Base-by-base conservation (phyloP, 2,797 vertebrate genomes). In the Sebastes flavidus region DNA sequence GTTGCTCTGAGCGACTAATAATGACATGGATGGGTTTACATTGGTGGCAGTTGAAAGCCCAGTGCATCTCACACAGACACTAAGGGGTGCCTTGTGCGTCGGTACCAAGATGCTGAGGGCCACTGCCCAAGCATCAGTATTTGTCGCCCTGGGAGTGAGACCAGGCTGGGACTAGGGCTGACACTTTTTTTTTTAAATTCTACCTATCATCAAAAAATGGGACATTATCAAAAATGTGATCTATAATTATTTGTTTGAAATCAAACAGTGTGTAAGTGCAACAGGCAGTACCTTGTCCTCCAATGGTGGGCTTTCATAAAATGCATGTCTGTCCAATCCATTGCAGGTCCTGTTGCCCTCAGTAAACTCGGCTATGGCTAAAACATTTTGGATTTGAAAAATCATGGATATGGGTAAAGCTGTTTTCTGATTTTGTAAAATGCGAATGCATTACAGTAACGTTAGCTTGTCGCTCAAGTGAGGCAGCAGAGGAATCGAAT, bases 331-430 rank as follows among this genome's bases (percentile, higher is more conserved):
- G 11, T 29, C 52, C 11, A 36, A 38, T 65, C 10, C 29, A 30
- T 30, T 20, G 34, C 10, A 8, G 11, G 20, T 14, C 18, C n/a
- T 25, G 8, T 18, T 65, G 29, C 25, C 55, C 7, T 24, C 13
- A 38, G 22, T 58, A 55, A 38, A 52, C 20, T 16, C 12, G 1
- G 14, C 49, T 62, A 30, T 30, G 2, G 29, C 1, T 30, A 65
- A 84, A 61, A 59, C 49, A 72, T 65, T 68, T 52, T 71, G n/a
- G 38, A 61, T 72, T 60, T 29, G 5, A 25, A 72, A 67, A 78
- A 58, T 59, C 49, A 38, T 9, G 9, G 7, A 29, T 27, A 32
- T 61, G n/a, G 4, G 6, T 67, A 11, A 58, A 10, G 22, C 32
- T 52, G 16, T 58, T 68, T 76, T 25, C 18, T 12, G 25, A 24